phyloP scores from a whole-genome alignment of 1,140 invertebrate genomes.

The Lordiphosa stackelbergi region DNA sequence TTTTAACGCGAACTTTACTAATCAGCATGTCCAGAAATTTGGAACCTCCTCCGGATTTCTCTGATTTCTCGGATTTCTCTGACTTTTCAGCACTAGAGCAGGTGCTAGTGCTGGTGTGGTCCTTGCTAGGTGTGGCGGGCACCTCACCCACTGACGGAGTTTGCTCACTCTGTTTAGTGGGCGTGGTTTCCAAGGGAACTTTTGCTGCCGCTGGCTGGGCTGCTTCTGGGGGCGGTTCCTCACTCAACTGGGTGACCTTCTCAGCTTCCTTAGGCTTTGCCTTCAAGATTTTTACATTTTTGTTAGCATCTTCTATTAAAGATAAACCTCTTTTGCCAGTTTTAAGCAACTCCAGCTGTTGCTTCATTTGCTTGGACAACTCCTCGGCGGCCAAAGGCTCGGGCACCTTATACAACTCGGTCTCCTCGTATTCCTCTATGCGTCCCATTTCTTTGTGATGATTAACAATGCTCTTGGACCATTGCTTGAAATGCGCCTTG shows the following conservation, averaged over 20 bases:
- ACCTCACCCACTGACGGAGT: not conserved
- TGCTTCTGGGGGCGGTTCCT: not conserved
- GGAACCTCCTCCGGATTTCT: too few relatives aligned
- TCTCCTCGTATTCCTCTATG: constrained; percentile 57
- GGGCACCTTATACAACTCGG: constrained; percentile 40
- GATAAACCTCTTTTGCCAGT: constrained; percentile 46
- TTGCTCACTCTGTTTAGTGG: constrained; percentile 13
- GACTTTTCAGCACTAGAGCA: constrained; percentile 43
- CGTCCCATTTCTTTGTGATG: constrained; percentile 41
- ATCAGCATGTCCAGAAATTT: constrained; percentile 73
- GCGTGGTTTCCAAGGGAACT: constrained; percentile 16
- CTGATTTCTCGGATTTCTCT: constrained; percentile 18
- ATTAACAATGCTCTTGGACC: constrained; percentile 47
- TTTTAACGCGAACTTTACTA: constrained; percentile 59
- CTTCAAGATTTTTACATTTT: not conserved
- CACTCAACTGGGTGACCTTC: not conserved
- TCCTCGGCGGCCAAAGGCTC: constrained; percentile 45
- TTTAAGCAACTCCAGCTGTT: constrained; percentile 66
- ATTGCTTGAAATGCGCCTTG: constrained; percentile 52
- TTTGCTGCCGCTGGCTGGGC: not conserved
- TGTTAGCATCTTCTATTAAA: constrained; percentile 55
- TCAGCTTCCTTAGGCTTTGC: not conserved
- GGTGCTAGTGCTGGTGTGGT: constrained; percentile 15
- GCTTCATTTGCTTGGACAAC: constrained; percentile 65
- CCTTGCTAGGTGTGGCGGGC: constrained; percentile 37